phyloP scores from a whole-genome alignment of 23 tunicate species.

The Trididemnum miniatum region DNA sequence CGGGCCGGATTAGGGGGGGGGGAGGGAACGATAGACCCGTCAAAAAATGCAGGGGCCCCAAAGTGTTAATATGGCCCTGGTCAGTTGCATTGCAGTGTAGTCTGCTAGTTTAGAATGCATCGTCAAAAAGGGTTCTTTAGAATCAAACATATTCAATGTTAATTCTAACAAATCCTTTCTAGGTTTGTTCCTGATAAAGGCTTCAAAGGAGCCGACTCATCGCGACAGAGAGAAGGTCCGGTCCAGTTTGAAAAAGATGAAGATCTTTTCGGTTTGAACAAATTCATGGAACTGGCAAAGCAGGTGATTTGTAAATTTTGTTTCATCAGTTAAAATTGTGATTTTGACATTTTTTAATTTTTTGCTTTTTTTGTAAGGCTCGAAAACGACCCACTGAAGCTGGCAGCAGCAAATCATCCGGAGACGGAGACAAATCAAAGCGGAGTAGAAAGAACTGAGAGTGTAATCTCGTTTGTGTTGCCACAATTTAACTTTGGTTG shows the following conservation, averaged over 20 bases:
- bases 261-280: conserved; percentile 90
- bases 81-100: too few relatives aligned
- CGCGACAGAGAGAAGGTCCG: conserved; percentile 89
- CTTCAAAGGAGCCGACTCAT: conserved; percentile 90
- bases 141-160: too few relatives aligned
- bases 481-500: too few relatives aligned
- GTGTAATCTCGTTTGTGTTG: too few relatives aligned
- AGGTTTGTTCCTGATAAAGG: conserved; percentile 97
- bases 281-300: conserved; percentile 95
- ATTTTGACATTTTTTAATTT: not conserved
- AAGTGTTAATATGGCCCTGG: too few relatives aligned
- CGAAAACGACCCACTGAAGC: conserved; percentile 88
- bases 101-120: too few relatives aligned
- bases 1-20: too few relatives aligned
- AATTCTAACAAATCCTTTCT: too few relatives aligned
- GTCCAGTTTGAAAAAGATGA: conserved; percentile 98
- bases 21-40: too few relatives aligned
- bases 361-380: conserved; percentile 49
- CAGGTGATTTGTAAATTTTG: conserved; percentile 30
- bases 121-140: too few relatives aligned
- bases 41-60: too few relatives aligned
- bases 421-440: conserved; percentile 49
- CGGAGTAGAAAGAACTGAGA: conserved; percentile 49
- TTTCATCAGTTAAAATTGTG: not conserved
- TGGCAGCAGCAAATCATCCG: conserved; percentile 48